A percentile compares a stretch with the other conserved stretches of the same genome.
These are phyloP conservation scores for Aldrovandia affinis DNA, from an alignment of 2,797 vertebrate species.

Conservation along the genomic window DNA sequence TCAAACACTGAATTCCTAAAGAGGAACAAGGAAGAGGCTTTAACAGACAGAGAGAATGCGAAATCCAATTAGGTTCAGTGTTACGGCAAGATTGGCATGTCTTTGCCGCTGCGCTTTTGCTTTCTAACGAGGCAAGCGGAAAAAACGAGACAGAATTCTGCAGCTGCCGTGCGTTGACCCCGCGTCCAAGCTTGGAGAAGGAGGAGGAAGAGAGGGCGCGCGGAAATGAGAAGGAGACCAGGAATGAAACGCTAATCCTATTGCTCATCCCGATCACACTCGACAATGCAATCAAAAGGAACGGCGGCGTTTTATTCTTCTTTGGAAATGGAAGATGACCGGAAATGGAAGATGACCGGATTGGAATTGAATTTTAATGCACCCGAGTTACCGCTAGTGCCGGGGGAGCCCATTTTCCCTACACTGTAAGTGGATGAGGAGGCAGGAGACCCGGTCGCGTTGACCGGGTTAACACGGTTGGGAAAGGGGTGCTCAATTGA, in stretches of 20 bases:
- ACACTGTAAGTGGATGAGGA: neutral
- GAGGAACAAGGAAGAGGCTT: neutral
- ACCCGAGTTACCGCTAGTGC: neutral
- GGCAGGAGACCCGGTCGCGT: neutral
- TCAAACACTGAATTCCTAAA: neutral
- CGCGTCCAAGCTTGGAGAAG: neutral
- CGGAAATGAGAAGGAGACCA: neutral
- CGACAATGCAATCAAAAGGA: neutral
- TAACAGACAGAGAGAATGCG: neutral
- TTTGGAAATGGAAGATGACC: no score
- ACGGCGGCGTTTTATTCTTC: neutral
- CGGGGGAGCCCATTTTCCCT: neutral
- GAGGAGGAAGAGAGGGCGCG: neutral
- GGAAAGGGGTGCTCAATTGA: neutral
- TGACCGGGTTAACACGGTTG: neutral
- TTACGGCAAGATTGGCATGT: neutral
- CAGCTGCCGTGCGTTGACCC: neutral
- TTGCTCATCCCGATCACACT: conserved; percentile 14
- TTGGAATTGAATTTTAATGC: neutral
- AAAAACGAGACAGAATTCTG: neutral
- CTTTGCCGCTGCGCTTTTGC: neutral
- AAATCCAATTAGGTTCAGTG: neutral
- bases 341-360: neutral
- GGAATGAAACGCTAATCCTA: conserved; percentile 22
- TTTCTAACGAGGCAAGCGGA: neutral